Conservation (phyloP, 1,140 invertebrate species). For the Euborellia annulipes region DNA sequence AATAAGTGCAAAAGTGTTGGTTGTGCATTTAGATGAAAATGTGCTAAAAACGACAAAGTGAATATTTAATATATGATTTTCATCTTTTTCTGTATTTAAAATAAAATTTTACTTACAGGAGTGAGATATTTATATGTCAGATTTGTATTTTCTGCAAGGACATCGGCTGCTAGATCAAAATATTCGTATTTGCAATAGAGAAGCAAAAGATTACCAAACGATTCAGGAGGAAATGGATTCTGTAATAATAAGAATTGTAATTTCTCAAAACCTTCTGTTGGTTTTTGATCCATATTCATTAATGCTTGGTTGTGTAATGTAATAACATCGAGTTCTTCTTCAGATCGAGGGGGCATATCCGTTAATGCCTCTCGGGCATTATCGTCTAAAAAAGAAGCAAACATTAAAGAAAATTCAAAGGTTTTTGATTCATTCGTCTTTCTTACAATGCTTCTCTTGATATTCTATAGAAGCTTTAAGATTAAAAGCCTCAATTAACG, state of each 20-base stretch:
- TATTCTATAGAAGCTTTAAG: constrained; percentile 97
- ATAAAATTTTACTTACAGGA: constrained; percentile 40
- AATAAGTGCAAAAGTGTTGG: too few relatives aligned
- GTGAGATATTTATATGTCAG: constrained; percentile 92
- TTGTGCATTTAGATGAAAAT: too few relatives aligned
- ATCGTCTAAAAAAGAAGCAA: constrained; percentile 42
- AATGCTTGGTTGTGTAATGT: constrained; percentile 96
- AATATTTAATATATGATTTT: too few relatives aligned
- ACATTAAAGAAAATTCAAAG: too few relatives aligned
- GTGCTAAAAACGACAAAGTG: too few relatives aligned
- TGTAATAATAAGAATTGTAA: constrained; percentile 92
- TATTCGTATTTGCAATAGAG: constrained; percentile 96
- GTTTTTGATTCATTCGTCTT: too few relatives aligned
- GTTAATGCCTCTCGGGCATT: constrained; percentile 85
- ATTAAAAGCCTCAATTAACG: constrained; percentile 96
- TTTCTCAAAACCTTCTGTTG: constrained; percentile 91
- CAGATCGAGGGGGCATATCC: constrained; percentile 92
- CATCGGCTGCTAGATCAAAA: constrained; percentile 93
- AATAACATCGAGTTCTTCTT: constrained; percentile 95
- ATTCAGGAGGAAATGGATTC: constrained; percentile 93
- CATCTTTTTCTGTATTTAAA: background rate
- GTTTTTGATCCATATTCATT: constrained; percentile 80
- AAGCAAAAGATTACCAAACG: constrained; percentile 89
- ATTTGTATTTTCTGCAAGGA: constrained; percentile 94
- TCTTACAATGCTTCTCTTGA: constrained; percentile 80